Evolutionary conservation across 2,888 invertebrate genomes (phyloP), one percentile per base, ranked within the genome.

Genomic region (Drosophila tripunctata): DNA sequence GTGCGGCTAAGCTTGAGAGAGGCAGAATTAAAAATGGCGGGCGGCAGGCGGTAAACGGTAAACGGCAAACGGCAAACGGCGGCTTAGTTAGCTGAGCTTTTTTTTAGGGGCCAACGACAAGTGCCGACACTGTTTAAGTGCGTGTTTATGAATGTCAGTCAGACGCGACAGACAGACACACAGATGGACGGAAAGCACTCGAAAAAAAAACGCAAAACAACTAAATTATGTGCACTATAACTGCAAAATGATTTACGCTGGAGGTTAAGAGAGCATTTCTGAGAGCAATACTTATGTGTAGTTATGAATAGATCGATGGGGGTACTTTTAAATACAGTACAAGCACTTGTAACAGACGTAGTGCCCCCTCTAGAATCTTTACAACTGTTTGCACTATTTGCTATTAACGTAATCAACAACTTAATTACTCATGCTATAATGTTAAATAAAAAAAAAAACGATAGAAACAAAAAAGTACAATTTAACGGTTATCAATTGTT

Each of bases 51-150:
- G 35, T 14, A 35, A 38, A 17, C 47, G 22, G n/a, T n/a, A 27
- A 27, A 27, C 27, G 8, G 10, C 30, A 44, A 27, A 6, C 22
- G 21, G 24, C 12, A 14, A 33, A 41, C 21, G 21, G 19, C 56
- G 31, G 61, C 75, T 79, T 58, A 65, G 76, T 60, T 67, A 75
- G 57, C 51, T 48, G 58, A 69, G 61, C 58, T 33, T 31, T 33
- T 33, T 27, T 44, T 17, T 56, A 55, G 68, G 54, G 65, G 67
- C 52, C 61, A 64, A 47, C 44, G 44, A 58, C 69, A 67, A 67
- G 74, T 67, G 68, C n/a, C n/a, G n/a, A n/a, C 41, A 14, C 12
- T 51, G 10, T 35, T 27, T 27, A 36, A 22, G 19, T 44, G 22
- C 38, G 15, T 55, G 55, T 22, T 41, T 48, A 21, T 72, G 56